phyloP scores from a whole-genome alignment of 92 coral and sea anemone genomes.

The Porites evermanni region DNA sequence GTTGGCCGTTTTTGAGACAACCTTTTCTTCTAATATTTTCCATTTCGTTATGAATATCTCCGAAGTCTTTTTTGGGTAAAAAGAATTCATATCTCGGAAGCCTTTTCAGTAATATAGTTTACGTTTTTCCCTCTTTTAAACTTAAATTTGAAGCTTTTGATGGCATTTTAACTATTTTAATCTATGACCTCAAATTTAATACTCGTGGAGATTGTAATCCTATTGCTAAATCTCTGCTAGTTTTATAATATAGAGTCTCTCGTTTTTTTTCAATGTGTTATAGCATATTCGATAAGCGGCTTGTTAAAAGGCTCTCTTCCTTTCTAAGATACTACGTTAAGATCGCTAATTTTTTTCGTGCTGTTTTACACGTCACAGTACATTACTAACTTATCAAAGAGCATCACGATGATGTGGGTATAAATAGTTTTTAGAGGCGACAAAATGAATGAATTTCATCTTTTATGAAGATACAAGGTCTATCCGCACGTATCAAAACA shows the following conservation, averaged over 20 bases:
- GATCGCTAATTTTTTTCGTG: neutral
- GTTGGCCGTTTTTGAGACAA: too few species aligned
- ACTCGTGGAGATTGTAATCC: constrained; percentile 4
- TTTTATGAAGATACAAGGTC: neutral
- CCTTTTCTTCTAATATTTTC: neutral
- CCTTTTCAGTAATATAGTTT: neutral
- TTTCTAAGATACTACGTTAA: neutral
- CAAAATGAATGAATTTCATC: neutral
- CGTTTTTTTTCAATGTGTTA: neutral
- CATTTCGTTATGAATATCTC: neutral
- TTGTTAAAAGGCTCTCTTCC: neutral
- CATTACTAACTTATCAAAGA: neutral
- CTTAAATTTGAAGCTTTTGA: neutral
- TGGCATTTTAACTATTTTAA: constrained; percentile 35
- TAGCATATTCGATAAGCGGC: neutral
- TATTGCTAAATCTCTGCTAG: constrained; percentile 11
- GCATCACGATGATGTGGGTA: neutral
- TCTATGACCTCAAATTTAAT: neutral
- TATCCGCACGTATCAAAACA: neutral
- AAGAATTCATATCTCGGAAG: neutral
- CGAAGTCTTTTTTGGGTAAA: neutral
- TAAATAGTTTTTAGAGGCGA: neutral
- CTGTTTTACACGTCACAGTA: neutral
- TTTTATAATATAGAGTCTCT: neutral
- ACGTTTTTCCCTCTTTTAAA: neutral